Evolutionary conservation across 2,113 vertebrate species (phyloP).

Genomic region (Macheiramphus alcinus): DNA sequence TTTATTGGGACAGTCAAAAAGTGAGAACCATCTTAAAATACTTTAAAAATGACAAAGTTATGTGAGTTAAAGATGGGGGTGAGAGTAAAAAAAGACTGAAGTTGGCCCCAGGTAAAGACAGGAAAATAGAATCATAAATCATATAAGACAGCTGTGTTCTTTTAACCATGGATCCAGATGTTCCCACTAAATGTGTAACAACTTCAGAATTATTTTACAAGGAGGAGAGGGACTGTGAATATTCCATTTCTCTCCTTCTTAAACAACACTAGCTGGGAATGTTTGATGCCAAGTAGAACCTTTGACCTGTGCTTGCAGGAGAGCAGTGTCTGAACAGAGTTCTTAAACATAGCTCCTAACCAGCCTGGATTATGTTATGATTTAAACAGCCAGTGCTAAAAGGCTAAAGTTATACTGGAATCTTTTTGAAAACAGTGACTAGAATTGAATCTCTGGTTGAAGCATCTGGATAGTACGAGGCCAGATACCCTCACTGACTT

Average conservation of each 20-base stretch:
- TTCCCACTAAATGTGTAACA: conserved; percentile 56
- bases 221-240: neutral
- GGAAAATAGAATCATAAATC: conserved; percentile 68
- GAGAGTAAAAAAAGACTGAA: neutral
- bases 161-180: conserved; percentile 67
- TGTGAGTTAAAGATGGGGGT: conserved; percentile 43
- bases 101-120: conserved; percentile 34
- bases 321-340: neutral
- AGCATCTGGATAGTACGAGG: neutral
- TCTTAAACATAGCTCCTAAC: neutral
- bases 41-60: conserved; percentile 54
- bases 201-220: conserved; percentile 61
- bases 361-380: neutral
- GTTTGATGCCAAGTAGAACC: conserved; percentile 5
- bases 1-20: conserved; percentile 56
- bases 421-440: neutral
- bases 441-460: neutral
- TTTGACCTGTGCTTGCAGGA: conserved; percentile 9
- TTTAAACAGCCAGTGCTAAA: neutral
- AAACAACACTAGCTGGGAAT: conserved; percentile 28
- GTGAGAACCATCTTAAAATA: conserved; percentile 63
- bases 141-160: conserved; percentile 50
- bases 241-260: conserved; percentile 15
- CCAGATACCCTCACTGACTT: neutral
- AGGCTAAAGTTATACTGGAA: neutral